phyloP scores from a whole-genome alignment of 2,797 vertebrate genomes.

The Allobates femoralis region DNA sequence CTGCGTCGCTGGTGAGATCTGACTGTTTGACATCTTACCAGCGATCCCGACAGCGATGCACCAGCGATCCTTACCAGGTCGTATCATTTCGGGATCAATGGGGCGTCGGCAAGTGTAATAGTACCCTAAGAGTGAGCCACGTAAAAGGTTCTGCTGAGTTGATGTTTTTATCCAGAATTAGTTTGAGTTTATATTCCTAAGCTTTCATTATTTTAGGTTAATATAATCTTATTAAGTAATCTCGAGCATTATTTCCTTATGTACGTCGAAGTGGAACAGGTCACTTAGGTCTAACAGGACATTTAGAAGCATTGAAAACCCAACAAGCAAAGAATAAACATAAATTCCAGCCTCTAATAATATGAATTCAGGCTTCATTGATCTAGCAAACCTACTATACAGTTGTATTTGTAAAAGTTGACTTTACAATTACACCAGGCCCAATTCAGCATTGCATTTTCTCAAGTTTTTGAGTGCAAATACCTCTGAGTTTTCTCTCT shows the following conservation, averaged over 20 bases:
- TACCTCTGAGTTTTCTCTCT: too few relatives aligned
- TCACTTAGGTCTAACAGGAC: neutral
- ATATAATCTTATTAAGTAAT: neutral
- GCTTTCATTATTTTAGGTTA: neutral
- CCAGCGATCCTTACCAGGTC: too few relatives aligned
- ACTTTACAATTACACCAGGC: neutral
- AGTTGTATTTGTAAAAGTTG: neutral
- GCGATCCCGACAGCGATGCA: too few relatives aligned
- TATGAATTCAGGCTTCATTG: neutral
- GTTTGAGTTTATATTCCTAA: neutral
- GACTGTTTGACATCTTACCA: too few relatives aligned
- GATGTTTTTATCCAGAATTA: neutral
- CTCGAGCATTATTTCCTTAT: neutral
- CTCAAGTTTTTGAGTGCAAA: too few relatives aligned
- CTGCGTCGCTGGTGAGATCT: too few relatives aligned
- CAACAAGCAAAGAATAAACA: neutral
- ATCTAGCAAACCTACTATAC: neutral
- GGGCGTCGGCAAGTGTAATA: too few relatives aligned
- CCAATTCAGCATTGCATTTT: too few relatives aligned
- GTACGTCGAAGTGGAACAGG: neutral
- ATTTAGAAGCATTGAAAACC: neutral
- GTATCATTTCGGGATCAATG: too few relatives aligned
- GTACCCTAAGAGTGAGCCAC: neutral
- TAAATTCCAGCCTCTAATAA: neutral
- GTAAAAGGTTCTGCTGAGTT: neutral